Percentiles rank a stretch among this genome's conserved stretches.
phyloP scores from a whole-genome alignment of 2,797 vertebrate genomes.

The Betta splendens region DNA sequence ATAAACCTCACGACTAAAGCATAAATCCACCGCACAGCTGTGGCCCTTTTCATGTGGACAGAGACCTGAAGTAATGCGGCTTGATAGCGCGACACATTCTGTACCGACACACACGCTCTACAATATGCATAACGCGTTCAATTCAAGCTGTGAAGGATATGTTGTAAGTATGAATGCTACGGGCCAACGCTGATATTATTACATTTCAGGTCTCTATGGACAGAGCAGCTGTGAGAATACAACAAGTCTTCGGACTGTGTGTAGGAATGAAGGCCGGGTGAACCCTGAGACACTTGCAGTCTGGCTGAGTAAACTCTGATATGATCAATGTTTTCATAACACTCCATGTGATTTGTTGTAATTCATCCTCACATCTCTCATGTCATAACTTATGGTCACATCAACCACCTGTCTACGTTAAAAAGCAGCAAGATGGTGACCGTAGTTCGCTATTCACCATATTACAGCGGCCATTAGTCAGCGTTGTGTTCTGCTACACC shows the following conservation, averaged over 20 bases:
- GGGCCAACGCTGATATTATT: constrained; percentile 8
- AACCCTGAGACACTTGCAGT: not conserved
- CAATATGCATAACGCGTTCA: constrained; percentile 8
- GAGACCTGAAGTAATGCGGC: constrained; percentile 36
- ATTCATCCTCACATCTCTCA: not conserved
- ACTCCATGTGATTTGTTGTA: not conserved
- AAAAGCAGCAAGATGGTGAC: not conserved
- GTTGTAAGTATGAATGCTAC: constrained; percentile 5
- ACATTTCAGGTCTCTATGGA: not conserved
- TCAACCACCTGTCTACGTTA: not conserved
- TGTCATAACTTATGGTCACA: not conserved
- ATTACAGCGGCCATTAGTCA: not conserved
- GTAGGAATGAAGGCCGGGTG: not conserved
- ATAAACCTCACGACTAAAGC: constrained; percentile 24
- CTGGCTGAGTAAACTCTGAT: not conserved
- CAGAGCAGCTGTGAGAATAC: constrained; percentile 6
- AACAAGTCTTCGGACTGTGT: not conserved
- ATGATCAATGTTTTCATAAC: not conserved
- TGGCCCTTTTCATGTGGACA: constrained; percentile 11
- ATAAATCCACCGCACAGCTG: constrained; percentile 8
- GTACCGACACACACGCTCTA: constrained; percentile 11
- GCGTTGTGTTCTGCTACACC: not conserved
- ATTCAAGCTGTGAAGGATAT: constrained; percentile 4
- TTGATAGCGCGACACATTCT: constrained; percentile 32
- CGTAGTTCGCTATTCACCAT: no score